These are phyloP conservation scores for Caenorhabditis remanei DNA, from an alignment of 1,140 invertebrate genomes.

Conservation along the genomic window DNA sequence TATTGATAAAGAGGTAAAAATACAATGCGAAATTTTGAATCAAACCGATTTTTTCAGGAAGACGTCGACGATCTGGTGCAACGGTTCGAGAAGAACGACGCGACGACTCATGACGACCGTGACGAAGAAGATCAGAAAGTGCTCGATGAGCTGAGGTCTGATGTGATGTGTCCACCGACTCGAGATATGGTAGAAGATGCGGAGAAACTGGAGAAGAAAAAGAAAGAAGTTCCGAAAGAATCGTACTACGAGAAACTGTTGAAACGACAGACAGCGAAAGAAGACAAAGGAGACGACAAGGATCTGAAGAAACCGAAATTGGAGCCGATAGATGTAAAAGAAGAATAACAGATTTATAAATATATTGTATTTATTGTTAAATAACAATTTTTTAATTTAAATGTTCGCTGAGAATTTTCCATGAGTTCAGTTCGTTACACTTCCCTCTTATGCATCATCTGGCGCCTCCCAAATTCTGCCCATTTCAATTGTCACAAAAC, in stretches of 20 bases:
- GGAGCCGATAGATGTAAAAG: not conserved
- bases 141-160: not conserved
- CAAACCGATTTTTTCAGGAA: too few relatives aligned
- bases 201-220: conserved; percentile 35
- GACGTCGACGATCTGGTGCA: conserved; percentile 18
- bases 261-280: conserved; percentile 43
- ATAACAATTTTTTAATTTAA: not conserved
- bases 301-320: conserved; percentile 18
- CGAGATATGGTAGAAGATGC: conserved; percentile 57
- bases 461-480: conserved; percentile 49
- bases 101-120: not conserved
- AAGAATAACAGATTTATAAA: conserved; percentile 4
- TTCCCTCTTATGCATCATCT: not conserved
- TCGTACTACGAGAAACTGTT: conserved; percentile 52
- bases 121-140: conserved; percentile 23
- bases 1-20: conserved; percentile 45
- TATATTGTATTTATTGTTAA: not conserved
- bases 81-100: not conserved
- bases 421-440: too few relatives aligned
- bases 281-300: not conserved
- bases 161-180: conserved; percentile 50
- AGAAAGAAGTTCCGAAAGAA: conserved; percentile 49
- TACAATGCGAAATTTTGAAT: too few relatives aligned
- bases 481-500: conserved; percentile 40
- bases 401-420: too few relatives aligned